Conservation (phyloP, 2,888 invertebrate species). For the Brachylomia viminalis region DNA sequence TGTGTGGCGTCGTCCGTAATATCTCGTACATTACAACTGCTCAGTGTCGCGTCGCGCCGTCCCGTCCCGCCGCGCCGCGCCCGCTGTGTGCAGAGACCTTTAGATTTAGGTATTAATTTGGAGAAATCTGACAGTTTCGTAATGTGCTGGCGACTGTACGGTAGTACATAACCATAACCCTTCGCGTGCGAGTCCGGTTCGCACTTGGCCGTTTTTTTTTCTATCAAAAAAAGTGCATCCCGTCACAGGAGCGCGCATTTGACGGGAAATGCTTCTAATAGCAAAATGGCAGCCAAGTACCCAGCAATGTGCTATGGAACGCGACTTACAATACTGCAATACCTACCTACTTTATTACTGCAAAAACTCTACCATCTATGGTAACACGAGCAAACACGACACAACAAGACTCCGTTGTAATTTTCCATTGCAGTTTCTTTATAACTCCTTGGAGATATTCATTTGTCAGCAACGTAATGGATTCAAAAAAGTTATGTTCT, state of each 20-base stretch:
- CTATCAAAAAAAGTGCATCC: slow-evolving; percentile 20
- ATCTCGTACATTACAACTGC: too few relatives aligned
- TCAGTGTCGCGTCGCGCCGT: too few relatives aligned
- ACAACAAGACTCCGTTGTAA: slow-evolving; percentile 14
- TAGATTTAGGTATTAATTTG: too few relatives aligned
- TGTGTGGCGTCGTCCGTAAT: too few relatives aligned
- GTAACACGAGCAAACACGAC: slow-evolving; percentile 2
- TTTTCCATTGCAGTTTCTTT: slow-evolving; percentile 43
- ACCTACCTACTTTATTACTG: slow-evolving; percentile 43
- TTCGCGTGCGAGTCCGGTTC: too few relatives aligned
- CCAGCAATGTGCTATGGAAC: slow-evolving; percentile 44
- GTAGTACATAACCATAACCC: too few relatives aligned
- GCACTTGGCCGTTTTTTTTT: slow-evolving; percentile 1
- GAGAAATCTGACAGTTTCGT: too few relatives aligned
- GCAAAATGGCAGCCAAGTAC: slow-evolving; percentile 41
- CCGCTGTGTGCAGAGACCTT: too few relatives aligned
- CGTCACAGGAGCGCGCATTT: slow-evolving; percentile 35
- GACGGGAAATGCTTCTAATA: slow-evolving; percentile 61
- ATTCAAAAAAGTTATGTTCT: slow-evolving; percentile 12
- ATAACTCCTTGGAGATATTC: background rate
- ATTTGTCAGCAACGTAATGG: slow-evolving; percentile 22
- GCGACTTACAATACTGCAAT: slow-evolving; percentile 46
- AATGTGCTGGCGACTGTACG: too few relatives aligned
- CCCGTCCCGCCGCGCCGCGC: too few relatives aligned
- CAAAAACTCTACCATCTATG: slow-evolving; percentile 41